Conservation (phyloP, 2,888 invertebrate species). For the Phoronis australis region DNA sequence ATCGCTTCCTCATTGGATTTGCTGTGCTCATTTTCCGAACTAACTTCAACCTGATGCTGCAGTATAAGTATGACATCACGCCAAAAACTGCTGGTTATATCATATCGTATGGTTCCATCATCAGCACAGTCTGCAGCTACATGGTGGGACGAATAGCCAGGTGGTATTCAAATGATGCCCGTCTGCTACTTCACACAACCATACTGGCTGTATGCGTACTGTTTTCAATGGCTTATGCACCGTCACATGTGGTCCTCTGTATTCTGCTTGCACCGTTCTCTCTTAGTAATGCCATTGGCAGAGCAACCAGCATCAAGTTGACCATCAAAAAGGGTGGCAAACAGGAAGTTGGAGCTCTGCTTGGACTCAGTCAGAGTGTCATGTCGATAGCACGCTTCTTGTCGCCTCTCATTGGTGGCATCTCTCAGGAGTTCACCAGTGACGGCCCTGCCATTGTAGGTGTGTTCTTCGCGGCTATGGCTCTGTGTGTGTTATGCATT, state of each 20-base stretch:
- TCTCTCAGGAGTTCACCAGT: conserved; percentile 34
- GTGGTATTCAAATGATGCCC: conserved; percentile 27
- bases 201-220: conserved; percentile 23
- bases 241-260: conserved; percentile 27
- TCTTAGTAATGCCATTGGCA: conserved; percentile 35
- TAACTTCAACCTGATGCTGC: conserved; percentile 40
- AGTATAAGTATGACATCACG: conserved; percentile 33
- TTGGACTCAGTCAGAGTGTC: conserved; percentile 49
- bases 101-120: conserved; percentile 41
- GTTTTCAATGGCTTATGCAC: conserved; percentile 21
- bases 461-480: conserved; percentile 60
- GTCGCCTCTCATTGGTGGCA: conserved; percentile 44
- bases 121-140: conserved; percentile 42
- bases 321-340: conserved; percentile 32
- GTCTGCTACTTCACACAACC: conserved; percentile 29
- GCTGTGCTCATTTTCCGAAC: conserved; percentile 44
- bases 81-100: conserved; percentile 43
- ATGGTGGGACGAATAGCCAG: conserved; percentile 34
- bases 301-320: conserved; percentile 40
- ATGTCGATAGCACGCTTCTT: conserved; percentile 47
- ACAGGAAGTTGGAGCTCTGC: conserved; percentile 37
- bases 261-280: conserved; percentile 36
- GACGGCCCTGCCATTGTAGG: conserved; percentile 44
- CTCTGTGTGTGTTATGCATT: conserved; percentile 39
- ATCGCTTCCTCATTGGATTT: conserved; percentile 46